These are phyloP conservation scores for Campoletis sonorensis DNA, from an alignment of 1,140 invertebrate species.

Conservation along the genomic window DNA sequence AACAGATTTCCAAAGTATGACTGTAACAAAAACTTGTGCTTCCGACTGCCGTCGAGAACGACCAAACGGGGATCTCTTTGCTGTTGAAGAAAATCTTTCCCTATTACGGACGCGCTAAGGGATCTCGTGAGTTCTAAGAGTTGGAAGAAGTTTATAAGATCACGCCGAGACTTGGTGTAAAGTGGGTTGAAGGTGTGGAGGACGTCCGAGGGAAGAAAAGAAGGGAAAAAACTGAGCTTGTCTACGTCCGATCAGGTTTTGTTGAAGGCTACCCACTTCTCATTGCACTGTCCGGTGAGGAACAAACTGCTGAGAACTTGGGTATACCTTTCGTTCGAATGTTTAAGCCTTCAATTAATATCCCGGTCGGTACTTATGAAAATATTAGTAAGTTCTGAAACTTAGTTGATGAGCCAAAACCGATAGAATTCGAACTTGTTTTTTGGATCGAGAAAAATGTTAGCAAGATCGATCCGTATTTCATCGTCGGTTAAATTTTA, in stretches of 20 bases:
- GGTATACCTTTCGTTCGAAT: neutral
- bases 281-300: neutral
- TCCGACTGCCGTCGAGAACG: neutral
- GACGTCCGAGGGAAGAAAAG: neutral
- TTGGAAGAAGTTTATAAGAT: slow-evolving; percentile 20
- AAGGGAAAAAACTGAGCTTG: neutral
- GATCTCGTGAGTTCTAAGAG: neutral
- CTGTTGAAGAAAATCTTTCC: neutral
- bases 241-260: neutral
- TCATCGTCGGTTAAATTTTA: neutral
- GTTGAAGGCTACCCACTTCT: neutral
- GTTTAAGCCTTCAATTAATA: neutral
- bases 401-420: neutral
- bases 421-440: neutral
- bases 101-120: neutral
- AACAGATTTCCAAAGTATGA: neutral
- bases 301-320: neutral
- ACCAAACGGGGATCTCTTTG: neutral
- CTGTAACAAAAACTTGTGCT: neutral
- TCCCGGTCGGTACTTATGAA: neutral
- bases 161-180: neutral
- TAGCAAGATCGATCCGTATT: neutral
- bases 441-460: no score
- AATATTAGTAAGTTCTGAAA: neutral
- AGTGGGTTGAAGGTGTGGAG: neutral